Evolutionary conservation across 2,113 vertebrate species (phyloP).

Genomic region (Genyomyrus donnyi): DNA sequence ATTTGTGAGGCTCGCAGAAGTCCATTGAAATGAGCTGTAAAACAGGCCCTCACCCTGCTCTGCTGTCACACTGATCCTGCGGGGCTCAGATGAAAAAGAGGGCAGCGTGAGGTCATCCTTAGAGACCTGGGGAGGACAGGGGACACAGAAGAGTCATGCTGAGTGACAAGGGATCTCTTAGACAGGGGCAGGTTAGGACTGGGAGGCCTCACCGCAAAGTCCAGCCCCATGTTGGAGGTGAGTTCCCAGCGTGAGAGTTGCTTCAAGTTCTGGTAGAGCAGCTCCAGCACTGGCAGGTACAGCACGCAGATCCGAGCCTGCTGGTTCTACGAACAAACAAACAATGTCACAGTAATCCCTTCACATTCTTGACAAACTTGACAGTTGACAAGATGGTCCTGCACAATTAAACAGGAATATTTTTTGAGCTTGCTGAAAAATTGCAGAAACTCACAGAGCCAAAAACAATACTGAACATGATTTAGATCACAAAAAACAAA

Average conservation of each 20-base stretch:
- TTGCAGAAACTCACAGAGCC: background rate
- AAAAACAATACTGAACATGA: too few species aligned
- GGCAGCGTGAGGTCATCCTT: conserved; percentile 75
- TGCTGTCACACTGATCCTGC: conserved; percentile 71
- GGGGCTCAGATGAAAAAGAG: conserved; percentile 58
- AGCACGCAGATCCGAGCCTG: conserved; percentile 87
- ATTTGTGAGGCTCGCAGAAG: background rate
- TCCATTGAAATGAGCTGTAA: background rate
- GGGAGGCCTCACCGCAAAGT: conserved; percentile 46
- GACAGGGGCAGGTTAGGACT: background rate
- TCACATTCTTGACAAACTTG: background rate
- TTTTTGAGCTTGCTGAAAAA: background rate
- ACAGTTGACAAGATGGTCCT: background rate
- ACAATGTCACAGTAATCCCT: background rate
- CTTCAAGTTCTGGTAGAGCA: conserved; percentile 85
- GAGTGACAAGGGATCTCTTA: background rate
- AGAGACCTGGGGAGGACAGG: conserved; percentile 63
- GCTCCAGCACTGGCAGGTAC: conserved; percentile 80
- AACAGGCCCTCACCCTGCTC: conserved; percentile 62
- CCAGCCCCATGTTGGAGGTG: conserved; percentile 40
- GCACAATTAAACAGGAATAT: background rate
- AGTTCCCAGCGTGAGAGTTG: conserved; percentile 58
- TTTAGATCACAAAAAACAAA: background rate
- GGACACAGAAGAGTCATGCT: background rate
- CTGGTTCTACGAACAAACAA: conserved; percentile 71